A percentile compares a stretch with the other conserved stretches of the same genome.
phyloP scores from a whole-genome alignment of 2,797 vertebrate species.

The Lacerta bilineata region DNA sequence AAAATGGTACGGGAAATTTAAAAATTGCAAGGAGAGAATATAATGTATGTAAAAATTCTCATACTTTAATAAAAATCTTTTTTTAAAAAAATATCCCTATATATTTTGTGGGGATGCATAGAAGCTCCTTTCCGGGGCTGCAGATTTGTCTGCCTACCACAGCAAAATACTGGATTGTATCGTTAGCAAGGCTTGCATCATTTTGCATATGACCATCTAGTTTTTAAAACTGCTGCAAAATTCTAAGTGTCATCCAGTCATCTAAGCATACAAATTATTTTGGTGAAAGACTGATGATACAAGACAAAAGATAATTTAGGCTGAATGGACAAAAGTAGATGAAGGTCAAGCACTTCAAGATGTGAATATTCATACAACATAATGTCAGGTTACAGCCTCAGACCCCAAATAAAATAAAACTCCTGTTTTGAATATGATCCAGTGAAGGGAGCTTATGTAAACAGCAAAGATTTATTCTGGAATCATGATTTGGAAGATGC shows the following conservation, averaged over 20 bases:
- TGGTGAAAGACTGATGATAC: not conserved
- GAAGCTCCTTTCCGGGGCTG: not conserved
- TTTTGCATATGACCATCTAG: not conserved
- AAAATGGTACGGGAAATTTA: no score
- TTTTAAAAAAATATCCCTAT: not conserved
- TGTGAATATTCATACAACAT: not conserved
- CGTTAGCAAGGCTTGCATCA: not conserved
- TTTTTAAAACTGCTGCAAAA: not conserved
- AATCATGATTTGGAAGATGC: no score
- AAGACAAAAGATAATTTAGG: not conserved
- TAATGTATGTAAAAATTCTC: no score
- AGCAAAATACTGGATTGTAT: not conserved
- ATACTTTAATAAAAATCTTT: no score
- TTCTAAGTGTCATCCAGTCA: not conserved
- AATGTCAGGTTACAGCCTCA: not conserved
- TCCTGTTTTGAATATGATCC: not conserved
- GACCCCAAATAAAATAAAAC: not conserved
- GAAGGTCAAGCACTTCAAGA: not conserved
- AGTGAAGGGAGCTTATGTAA: not conserved
- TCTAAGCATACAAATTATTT: not conserved
- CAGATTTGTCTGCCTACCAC: not conserved
- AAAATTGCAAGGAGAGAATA: no score
- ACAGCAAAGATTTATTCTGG: not conserved
- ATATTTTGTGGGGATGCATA: not conserved
- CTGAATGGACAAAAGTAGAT: not conserved